Conservation (phyloP, 2,113 vertebrate genomes). For the Meles meles region DNA sequence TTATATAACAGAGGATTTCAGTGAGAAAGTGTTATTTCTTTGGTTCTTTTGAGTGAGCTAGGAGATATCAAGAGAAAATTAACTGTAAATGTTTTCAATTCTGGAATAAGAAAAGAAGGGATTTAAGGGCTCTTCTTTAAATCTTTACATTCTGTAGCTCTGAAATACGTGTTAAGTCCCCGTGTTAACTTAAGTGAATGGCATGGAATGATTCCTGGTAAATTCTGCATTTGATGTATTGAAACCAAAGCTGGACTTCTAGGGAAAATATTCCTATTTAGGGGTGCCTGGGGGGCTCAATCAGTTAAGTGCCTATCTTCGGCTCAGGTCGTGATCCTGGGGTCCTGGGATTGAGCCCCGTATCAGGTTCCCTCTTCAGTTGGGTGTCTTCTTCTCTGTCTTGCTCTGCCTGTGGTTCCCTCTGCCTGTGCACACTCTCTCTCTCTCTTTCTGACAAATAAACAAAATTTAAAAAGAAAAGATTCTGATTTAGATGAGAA, state of each 20-base stretch:
- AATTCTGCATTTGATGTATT: neutral
- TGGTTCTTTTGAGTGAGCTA: neutral
- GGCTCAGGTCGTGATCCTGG: neutral
- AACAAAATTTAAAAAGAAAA: neutral
- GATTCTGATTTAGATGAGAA: neutral
- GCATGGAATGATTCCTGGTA: neutral
- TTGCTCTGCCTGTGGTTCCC: neutral
- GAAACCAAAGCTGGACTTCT: slow-evolving; percentile 10
- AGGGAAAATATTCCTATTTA: neutral
- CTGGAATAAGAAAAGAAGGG: neutral
- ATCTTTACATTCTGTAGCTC: neutral
- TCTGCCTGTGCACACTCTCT: neutral
- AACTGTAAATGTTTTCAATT: neutral
- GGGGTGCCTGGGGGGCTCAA: neutral
- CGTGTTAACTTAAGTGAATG: neutral
- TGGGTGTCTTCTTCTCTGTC: neutral
- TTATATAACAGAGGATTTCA: neutral
- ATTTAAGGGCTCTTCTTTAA: neutral
- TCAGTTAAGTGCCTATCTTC: neutral
- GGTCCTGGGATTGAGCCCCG: neutral
- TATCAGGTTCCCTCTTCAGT: no score
- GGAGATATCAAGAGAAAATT: neutral
- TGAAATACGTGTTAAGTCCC: neutral
- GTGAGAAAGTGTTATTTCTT: neutral
- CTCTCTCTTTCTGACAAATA: no score